phyloP scores from a whole-genome alignment of 2,113 vertebrate genomes.

The Lamprotornis superbus region DNA sequence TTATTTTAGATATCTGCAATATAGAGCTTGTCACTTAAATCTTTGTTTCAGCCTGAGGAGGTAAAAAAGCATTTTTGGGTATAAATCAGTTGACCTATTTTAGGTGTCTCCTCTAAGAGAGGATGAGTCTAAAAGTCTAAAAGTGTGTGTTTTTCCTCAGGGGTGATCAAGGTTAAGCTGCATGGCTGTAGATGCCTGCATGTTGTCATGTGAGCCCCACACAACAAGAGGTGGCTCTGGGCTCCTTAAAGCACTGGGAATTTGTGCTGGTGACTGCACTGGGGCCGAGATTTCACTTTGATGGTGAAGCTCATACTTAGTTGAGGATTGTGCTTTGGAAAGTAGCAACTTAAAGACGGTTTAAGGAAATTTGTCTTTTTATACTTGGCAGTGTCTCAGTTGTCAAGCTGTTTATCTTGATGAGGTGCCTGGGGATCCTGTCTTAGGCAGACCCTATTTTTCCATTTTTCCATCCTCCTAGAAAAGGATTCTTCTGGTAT shows the following conservation, averaged over 20 bases:
- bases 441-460: not conserved
- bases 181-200: not conserved
- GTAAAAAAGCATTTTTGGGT: not conserved
- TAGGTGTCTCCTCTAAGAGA: not conserved
- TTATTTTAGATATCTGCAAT: slow-evolving; percentile 37
- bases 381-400: not conserved
- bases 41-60: slow-evolving; percentile 27
- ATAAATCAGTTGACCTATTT: slow-evolving; percentile 16
- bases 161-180: not conserved
- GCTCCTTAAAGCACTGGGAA: not conserved
- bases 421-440: not conserved
- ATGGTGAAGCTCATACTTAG: not conserved
- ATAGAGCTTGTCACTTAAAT: slow-evolving; percentile 43
- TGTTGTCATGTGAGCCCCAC: not conserved
- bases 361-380: not conserved
- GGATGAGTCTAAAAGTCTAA: not conserved
- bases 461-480: not conserved
- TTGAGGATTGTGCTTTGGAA: not conserved
- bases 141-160: not conserved
- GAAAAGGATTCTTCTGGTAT: not conserved
- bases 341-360: not conserved
- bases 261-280: not conserved
- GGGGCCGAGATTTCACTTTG: not conserved
- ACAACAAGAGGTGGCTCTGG: not conserved
- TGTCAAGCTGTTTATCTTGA: not conserved